Percentiles rank a stretch among this genome's conserved stretches.
These are phyloP conservation scores for Tachina fera DNA, from an alignment of 2,888 invertebrate genomes.

Conservation along the genomic window DNA sequence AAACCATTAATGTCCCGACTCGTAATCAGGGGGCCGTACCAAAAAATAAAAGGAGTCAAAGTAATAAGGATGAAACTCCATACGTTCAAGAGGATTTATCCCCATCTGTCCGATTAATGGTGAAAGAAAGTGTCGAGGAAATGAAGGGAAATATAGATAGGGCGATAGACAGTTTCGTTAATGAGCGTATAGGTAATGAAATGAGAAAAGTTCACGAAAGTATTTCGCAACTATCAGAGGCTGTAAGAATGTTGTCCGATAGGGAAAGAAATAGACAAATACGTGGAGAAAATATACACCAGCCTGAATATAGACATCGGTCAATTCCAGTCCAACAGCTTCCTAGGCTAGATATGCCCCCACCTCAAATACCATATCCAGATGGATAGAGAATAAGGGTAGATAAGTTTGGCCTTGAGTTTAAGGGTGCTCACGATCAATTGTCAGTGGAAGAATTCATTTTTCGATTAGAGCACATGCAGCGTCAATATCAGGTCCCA, in stretches of 20 bases:
- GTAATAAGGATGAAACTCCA: background rate
- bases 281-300: no score
- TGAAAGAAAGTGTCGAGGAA: background rate
- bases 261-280: background rate
- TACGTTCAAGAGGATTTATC: background rate
- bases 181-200: background rate
- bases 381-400: conserved; percentile 22
- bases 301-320: background rate
- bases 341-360: background rate
- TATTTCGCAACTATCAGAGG: background rate
- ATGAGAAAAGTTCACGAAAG: background rate
- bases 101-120: background rate
- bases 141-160: background rate
- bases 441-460: background rate
- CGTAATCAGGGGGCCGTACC: background rate
- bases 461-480: background rate
- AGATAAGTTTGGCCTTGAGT: conserved; percentile 23
- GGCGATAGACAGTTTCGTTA: background rate
- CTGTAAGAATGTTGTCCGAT: background rate
- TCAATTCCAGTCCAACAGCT: background rate
- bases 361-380: background rate
- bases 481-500: background rate
- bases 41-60: background rate
- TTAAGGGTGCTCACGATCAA: background rate
- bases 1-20: background rate